Base-by-base conservation (phyloP, 1,140 invertebrate species). In the Rhizoglyphus robini region DNA sequence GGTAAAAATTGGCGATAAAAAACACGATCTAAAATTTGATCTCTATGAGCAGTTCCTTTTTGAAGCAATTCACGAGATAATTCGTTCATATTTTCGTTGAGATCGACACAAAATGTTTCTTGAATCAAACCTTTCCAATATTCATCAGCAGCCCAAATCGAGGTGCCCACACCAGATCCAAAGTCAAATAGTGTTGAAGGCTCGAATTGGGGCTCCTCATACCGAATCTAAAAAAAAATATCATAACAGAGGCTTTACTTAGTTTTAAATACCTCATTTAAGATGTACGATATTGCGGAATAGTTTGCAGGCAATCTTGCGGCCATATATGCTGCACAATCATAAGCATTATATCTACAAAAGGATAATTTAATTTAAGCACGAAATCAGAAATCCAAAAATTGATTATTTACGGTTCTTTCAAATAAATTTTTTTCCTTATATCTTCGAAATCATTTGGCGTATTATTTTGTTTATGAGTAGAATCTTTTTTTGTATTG, bases 121-220 rank as follows among this genome's bases (percentile, higher is more conserved):
- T 81, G 82, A 18, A 93, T 78, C 41, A 81, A 76, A 18, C 82
- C 76, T 4, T 77, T 73, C 88, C 89, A 94, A 27, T 81, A 77
- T 11, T 78, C 73, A 68, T 83, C 83, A 3, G 84, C 82, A 27
- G 86, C 88, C 85, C 90, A 94, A 38, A 83, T 83, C 0, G 82
- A 84, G 31, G 87, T 86, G 2, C 90, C 90, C 49, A 90, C 75
- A 18, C 90, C 91, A 51, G 90, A 92, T 4, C 91, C 91, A 78
- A 91, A 93, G 76, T 95, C 90, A 73, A 91, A 87, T 63, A 90
- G 79, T 63, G 83, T 84, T 66, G 77, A 76, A 0, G 90, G 90
- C 49, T 77, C 75, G 74, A 88, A 95, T n/a, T 82, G 68, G 49
- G 78, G 76, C 73, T 86, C 78, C 30, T 81, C 76, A 25, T 36